These are phyloP conservation scores for Siniperca chuatsi DNA, from an alignment of 2,113 vertebrate genomes.

Conservation along the genomic window DNA sequence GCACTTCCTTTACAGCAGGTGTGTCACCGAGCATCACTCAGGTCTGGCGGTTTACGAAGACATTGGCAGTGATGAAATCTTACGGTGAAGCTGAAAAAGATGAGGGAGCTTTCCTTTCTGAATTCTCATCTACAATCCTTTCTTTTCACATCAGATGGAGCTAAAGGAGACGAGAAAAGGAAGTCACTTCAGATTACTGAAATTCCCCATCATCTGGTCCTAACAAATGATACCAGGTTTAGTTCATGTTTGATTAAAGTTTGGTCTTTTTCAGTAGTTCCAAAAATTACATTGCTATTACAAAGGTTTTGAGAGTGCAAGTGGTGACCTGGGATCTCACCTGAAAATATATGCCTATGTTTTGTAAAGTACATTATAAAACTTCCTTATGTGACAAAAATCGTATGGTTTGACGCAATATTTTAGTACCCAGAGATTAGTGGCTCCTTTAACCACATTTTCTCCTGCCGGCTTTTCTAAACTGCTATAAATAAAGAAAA, in stretches of 20 bases:
- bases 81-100: slow-evolving; percentile 40
- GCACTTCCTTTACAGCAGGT: slow-evolving; percentile 30
- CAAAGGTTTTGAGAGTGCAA: not conserved
- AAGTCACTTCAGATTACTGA: slow-evolving; percentile 37
- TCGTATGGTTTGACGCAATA: not conserved
- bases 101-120: slow-evolving; percentile 20
- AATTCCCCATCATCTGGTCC: slow-evolving; percentile 5
- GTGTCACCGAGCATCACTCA: slow-evolving; percentile 18
- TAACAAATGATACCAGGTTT: not conserved
- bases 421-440: slow-evolving; percentile 11
- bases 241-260: not conserved
- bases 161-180: slow-evolving; percentile 61
- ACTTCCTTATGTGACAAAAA: slow-evolving; percentile 20
- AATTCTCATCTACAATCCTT: slow-evolving; percentile 38
- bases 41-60: slow-evolving; percentile 64
- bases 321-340: not conserved
- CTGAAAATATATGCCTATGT: not conserved
- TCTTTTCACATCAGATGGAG: slow-evolving; percentile 52
- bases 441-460: slow-evolving; percentile 26
- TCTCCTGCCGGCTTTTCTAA: not conserved
- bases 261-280: slow-evolving; percentile 7
- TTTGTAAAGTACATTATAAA: slow-evolving; percentile 56
- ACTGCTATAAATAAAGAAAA: slow-evolving; percentile 26
- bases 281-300: not conserved
- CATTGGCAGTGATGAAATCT: slow-evolving; percentile 66